phyloP scores from a whole-genome alignment of 2,113 vertebrate genomes.

The Laterallus jamaicensis region DNA sequence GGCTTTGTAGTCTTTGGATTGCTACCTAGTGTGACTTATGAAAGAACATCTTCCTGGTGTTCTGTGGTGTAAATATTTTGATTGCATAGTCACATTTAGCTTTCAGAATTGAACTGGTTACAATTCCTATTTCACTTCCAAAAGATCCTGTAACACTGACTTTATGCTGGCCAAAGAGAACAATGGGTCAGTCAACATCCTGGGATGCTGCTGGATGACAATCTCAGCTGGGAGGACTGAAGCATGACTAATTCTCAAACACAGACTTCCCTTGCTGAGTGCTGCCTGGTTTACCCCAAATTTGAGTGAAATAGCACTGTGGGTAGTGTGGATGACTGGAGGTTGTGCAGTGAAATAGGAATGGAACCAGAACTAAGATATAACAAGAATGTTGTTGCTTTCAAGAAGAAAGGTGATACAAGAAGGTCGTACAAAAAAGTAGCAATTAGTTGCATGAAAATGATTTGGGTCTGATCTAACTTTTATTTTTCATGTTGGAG shows the following conservation, averaged over 20 bases:
- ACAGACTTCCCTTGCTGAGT: neutral
- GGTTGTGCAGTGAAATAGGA: neutral
- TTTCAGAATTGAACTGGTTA: neutral
- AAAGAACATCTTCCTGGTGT: neutral
- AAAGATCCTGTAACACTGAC: neutral
- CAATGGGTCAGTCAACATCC: neutral
- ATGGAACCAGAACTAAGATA: neutral
- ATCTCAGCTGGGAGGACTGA: neutral
- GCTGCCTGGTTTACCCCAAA: neutral
- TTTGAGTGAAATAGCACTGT: neutral
- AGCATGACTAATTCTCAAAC: neutral
- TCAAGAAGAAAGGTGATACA: neutral
- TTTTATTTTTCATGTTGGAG: neutral
- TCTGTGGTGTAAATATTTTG: neutral
- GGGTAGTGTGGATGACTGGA: neutral
- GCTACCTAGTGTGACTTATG: neutral
- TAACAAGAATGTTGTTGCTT: neutral
- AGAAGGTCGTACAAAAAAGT: neutral
- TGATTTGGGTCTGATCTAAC: neutral
- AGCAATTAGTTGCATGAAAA: neutral
- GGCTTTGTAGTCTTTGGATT: neutral
- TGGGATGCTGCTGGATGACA: neutral
- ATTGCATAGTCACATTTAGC: neutral
- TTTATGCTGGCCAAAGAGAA: neutral
- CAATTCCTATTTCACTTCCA: neutral